Evolutionary conservation across 1,140 invertebrate species (phyloP).

Genomic region (Drosophila burlai): DNA sequence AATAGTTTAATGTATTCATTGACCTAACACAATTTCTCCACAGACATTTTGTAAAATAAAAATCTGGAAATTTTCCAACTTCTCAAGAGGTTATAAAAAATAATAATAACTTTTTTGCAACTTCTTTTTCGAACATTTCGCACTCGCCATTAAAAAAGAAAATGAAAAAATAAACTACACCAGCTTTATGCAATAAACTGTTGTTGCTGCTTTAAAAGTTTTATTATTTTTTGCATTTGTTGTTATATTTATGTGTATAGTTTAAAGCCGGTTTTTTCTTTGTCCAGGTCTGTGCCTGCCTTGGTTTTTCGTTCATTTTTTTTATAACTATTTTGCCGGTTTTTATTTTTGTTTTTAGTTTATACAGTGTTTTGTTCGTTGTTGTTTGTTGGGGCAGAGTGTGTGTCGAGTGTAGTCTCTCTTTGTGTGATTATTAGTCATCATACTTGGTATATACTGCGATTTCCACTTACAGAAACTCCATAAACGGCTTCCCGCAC

Average conservation of each 20-base stretch:
- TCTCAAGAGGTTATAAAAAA: not conserved
- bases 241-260: slow-evolving; percentile 32
- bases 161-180: slow-evolving; percentile 17
- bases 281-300: slow-evolving; percentile 39
- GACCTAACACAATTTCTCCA: too few relatives aligned
- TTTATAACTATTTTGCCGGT: slow-evolving; percentile 74
- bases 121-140: slow-evolving; percentile 6
- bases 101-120: slow-evolving; percentile 7
- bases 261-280: slow-evolving; percentile 77
- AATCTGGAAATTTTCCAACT: not conserved
- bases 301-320: slow-evolving; percentile 8
- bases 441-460: slow-evolving; percentile 37
- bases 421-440: slow-evolving; percentile 72
- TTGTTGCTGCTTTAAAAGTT: slow-evolving; percentile 6
- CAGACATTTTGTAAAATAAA: too few relatives aligned
- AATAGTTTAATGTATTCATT: not conserved
- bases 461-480: slow-evolving; percentile 62
- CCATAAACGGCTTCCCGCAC: slow-evolving; percentile 33
- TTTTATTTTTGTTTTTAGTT: slow-evolving; percentile 55
- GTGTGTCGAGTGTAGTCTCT: slow-evolving; percentile 19
- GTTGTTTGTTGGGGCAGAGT: slow-evolving; percentile 29
- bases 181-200: slow-evolving; percentile 18
- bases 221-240: slow-evolving; percentile 27
- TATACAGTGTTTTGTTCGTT: slow-evolving; percentile 44
- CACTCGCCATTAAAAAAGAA: slow-evolving; percentile 8